Base-by-base conservation (phyloP, 1,140 invertebrate species). In the Brachionus rotundiformis region DNA sequence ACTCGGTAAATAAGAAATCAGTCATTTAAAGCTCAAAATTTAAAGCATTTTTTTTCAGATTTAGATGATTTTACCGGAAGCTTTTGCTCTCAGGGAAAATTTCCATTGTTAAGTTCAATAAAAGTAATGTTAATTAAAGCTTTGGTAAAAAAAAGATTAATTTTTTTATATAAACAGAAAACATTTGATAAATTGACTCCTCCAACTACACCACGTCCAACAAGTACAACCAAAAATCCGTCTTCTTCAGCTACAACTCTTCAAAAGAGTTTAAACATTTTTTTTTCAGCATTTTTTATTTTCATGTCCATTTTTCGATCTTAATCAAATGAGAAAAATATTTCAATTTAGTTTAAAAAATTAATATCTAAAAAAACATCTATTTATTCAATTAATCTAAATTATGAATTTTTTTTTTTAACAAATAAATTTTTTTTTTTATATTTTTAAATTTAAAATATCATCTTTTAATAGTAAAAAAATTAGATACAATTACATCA, bases 11-110 rank as follows among this genome's bases (percentile, higher is more conserved):
- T 27, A n/a, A n/a, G n/a, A n/a, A n/a, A n/a, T n/a, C n/a, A n/a
- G n/a, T n/a, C n/a, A n/a, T n/a, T n/a, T n/a, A n/a, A n/a, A n/a
- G n/a, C n/a, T n/a, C n/a, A n/a, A n/a, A n/a, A n/a, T n/a, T n/a
- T n/a, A n/a, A n/a, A n/a, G n/a, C n/a, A 27, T 61, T 27, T 25
- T 25, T 11, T 94, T 0, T 90, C 97, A 0, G 95, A 97, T 84
- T 95, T 97, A 93, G 96, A 87, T 65, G 86, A 87, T 81, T 86
- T 86, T 81, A 82, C 61, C 8, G 85, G 84, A 59, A 59, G 54
- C 2, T 83, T 83, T 54, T 87, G 86, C 83, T 83, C 83, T 36
- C 54, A 85, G 19, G 85, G 86, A 6, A 84, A 83, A 73, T 87
- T 85, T 81, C 86, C 86, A 7, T 82, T 87, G 25, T 33, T 86